Evolutionary conservation across 2,888 invertebrate species (phyloP).

Genomic region (Crocallis elinguaria): DNA sequence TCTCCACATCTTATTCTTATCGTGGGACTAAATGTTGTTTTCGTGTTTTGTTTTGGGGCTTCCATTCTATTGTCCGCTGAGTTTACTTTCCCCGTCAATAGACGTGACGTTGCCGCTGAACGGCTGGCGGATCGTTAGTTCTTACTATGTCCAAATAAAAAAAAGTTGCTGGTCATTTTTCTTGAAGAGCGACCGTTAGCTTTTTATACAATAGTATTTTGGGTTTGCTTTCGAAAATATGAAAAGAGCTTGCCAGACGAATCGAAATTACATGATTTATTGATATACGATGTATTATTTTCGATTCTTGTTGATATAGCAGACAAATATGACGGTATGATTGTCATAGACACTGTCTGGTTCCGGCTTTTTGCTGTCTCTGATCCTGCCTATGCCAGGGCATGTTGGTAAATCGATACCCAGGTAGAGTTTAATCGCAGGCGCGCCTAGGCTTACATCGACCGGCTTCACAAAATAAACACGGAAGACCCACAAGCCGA

Average conservation of each 20-base stretch:
- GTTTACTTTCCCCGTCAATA: slow-evolving; percentile 65
- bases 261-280: slow-evolving; percentile 16
- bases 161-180: slow-evolving; percentile 27
- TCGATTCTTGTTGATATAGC: slow-evolving; percentile 18
- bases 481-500: slow-evolving; percentile 32
- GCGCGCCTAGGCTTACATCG: slow-evolving; percentile 39
- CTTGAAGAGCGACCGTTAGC: slow-evolving; percentile 29
- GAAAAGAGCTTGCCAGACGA: slow-evolving; percentile 11
- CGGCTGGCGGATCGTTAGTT: slow-evolving; percentile 28
- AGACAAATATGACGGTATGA: slow-evolving; percentile 18
- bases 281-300: not conserved
- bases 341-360: slow-evolving; percentile 19
- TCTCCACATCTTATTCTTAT: slow-evolving; percentile 42
- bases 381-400: slow-evolving; percentile 25
- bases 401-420: slow-evolving; percentile 33
- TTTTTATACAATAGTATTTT: slow-evolving; percentile 29
- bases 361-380: slow-evolving; percentile 6
- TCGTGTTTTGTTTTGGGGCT: slow-evolving; percentile 54
- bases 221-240: slow-evolving; percentile 32
- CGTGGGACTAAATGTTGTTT: slow-evolving; percentile 50
- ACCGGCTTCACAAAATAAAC: slow-evolving; percentile 37
- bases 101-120: slow-evolving; percentile 49
- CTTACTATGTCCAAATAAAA: slow-evolving; percentile 33
- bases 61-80: slow-evolving; percentile 59
- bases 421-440: slow-evolving; percentile 32